Base-by-base conservation (phyloP, 2,888 invertebrate species). In the Drosophila silvestris region DNA sequence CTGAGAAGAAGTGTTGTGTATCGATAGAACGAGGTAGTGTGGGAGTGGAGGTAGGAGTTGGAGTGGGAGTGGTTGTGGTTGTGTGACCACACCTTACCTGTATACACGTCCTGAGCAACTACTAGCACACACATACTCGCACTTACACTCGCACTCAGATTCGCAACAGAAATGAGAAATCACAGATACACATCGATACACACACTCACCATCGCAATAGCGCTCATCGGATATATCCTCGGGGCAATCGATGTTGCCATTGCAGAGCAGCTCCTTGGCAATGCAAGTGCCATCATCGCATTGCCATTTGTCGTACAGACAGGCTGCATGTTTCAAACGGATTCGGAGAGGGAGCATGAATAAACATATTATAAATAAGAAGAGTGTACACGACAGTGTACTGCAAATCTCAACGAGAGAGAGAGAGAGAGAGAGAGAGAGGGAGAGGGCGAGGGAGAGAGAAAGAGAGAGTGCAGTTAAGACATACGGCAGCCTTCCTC, bases 211-310 rank as follows among this genome's bases (percentile, higher is more conserved):
- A 62, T 91, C 87, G 94, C 97, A 97, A 92, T 95, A 94, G 83
- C 95, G 94, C 93, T 97, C 97, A 93, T 97, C 97, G 68, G 95
- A 96, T 83, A 95, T 95, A 94, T 96, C 96, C 50, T 95, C 94
- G 0, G 94, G 95, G 93, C 97, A 97, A 93, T 97, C 96, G 86
- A 95, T 94, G 73, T 94, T 94, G 76, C 96, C 95, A 90, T 96
- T 95, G 92, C 96, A 96, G 70, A 95, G 94, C 85, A 94, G 94
- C 81, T 93, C 94, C 81, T 94, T 94, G 75, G 94, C 93, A 90
- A 96, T 95, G 93, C 96, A 96, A 89, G 94, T 94, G 71, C 96
- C 96, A 91, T 95, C 95, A 91, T 96, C 95, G 93, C 98, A 98
- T 88, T 95, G 95, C 95, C 96, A 96, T 92, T 96, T 95, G 90